phyloP scores from a whole-genome alignment of 2,888 invertebrate genomes.

The Brenthis daphne region DNA sequence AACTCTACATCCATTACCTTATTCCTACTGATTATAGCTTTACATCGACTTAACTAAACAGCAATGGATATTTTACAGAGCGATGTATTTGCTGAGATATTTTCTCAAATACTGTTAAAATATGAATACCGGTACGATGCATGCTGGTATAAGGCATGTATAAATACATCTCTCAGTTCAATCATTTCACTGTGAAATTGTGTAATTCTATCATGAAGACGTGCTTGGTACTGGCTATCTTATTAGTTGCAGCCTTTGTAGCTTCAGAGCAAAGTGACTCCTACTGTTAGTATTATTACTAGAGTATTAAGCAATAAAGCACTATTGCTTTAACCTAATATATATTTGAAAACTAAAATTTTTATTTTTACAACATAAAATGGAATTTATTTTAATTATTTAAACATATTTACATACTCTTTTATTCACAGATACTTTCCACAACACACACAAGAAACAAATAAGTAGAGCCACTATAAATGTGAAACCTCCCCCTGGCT shows the following conservation, averaged over 20 bases:
- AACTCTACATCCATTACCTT: constrained; percentile 29
- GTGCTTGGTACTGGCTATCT: constrained; percentile 48
- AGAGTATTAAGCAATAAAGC: too few relatives aligned
- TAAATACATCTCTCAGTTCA: constrained; percentile 52
- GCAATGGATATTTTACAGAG: constrained; percentile 30
- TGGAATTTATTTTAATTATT: not conserved
- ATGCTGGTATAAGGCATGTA: constrained; percentile 47
- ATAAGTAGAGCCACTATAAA: constrained; percentile 42
- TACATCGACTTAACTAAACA: not conserved
- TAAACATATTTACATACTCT: not conserved
- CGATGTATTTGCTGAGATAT: constrained; percentile 18
- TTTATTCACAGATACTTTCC: constrained; percentile 32
- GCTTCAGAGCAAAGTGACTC: constrained; percentile 27
- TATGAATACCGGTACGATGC: constrained; percentile 41
- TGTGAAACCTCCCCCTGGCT: constrained; percentile 54
- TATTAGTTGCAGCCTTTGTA: constrained; percentile 44
- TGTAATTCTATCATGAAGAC: constrained; percentile 53
- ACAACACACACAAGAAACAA: constrained; percentile 36
- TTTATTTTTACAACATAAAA: too few relatives aligned
- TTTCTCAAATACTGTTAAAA: constrained; percentile 32
- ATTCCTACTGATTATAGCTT: not conserved
- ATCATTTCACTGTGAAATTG: constrained; percentile 46
- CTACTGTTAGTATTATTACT: constrained; percentile 16
- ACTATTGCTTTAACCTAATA: too few relatives aligned
- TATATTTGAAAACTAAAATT: too few relatives aligned